Percentiles rank a stretch among this genome's conserved stretches.
These are phyloP conservation scores for Trididemnum miniatum DNA, from an alignment of 23 tunicate genomes.

Conservation along the genomic window DNA sequence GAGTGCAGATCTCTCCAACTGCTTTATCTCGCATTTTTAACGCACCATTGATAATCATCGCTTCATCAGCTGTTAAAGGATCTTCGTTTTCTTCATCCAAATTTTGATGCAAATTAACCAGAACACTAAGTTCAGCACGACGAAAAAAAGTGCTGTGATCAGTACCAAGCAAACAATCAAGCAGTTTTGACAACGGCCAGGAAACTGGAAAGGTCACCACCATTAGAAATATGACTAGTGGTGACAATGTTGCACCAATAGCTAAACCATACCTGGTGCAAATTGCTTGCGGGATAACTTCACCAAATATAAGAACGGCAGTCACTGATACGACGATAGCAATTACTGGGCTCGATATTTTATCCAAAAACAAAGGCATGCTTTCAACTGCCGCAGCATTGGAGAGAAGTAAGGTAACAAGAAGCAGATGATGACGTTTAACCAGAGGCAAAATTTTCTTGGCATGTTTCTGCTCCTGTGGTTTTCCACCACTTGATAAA, in stretches of 20 bases:
- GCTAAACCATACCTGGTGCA: conserved; percentile 96
- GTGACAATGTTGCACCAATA: conserved; percentile 82
- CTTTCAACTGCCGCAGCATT: conserved; percentile 99
- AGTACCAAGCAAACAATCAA: conserved; percentile 85
- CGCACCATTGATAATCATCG: conserved; percentile 81
- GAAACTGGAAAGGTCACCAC: conserved; percentile 74
- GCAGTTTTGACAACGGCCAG: conserved; percentile 85
- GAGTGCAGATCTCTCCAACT: conserved; percentile 65
- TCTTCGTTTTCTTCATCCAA: conserved; percentile 78
- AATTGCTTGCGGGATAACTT: conserved; percentile 94
- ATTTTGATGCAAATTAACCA: conserved; percentile 75
- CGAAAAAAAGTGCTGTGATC: conserved; percentile 87
- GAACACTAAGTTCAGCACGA: conserved; percentile 77
- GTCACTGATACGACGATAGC: conserved; percentile 94
- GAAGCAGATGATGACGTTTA: conserved; percentile 76
- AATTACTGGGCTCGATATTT: conserved; percentile 85
- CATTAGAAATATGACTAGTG: conserved; percentile 76
- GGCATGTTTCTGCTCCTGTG: conserved; percentile 81
- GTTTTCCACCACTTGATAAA: conserved; percentile 76
- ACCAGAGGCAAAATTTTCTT: conserved; percentile 80
- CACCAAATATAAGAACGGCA: conserved; percentile 92
- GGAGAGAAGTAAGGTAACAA: conserved; percentile 79
- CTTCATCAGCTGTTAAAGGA: conserved; percentile 89
- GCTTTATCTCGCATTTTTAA: conserved; percentile 85
- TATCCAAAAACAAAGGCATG: conserved; percentile 91